Conservation (phyloP, 2,113 vertebrate genomes). For the Elachura formosa region DNA sequence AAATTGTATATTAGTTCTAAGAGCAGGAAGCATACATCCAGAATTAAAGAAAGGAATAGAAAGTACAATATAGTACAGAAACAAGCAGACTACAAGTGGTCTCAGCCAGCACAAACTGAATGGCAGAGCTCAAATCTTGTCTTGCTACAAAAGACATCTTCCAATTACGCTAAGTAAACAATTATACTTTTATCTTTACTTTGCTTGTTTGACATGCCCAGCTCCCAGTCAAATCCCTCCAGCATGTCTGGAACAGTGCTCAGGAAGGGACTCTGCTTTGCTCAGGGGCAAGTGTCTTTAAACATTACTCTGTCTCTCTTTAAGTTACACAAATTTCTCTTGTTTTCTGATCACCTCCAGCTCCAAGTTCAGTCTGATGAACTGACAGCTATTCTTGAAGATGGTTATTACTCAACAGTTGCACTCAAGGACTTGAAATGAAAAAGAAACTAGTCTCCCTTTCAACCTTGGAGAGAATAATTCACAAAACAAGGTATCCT, state of each 20-base stretch:
- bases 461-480: not conserved
- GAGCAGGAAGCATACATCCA: not conserved
- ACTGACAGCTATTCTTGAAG: not conserved
- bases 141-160: not conserved
- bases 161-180: slow-evolving; percentile 16
- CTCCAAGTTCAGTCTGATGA: not conserved
- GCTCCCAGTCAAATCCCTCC: not conserved
- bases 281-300: not conserved
- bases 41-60: not conserved
- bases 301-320: not conserved
- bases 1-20: not conserved
- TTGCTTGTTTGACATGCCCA: not conserved
- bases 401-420: not conserved
- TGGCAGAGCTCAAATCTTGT: not conserved
- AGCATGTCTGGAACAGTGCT: accelerated
- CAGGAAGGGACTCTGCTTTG: not conserved
- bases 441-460: not conserved
- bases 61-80: not conserved
- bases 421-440: not conserved
- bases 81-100: not conserved
- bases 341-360: slow-evolving; percentile 17
- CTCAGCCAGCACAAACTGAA: not conserved
- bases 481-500: not conserved
- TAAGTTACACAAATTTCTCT: not conserved
- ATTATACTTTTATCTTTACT: not conserved